These are phyloP conservation scores for Bombylius discolor DNA, from an alignment of 2,888 invertebrate genomes.

Conservation along the genomic window DNA sequence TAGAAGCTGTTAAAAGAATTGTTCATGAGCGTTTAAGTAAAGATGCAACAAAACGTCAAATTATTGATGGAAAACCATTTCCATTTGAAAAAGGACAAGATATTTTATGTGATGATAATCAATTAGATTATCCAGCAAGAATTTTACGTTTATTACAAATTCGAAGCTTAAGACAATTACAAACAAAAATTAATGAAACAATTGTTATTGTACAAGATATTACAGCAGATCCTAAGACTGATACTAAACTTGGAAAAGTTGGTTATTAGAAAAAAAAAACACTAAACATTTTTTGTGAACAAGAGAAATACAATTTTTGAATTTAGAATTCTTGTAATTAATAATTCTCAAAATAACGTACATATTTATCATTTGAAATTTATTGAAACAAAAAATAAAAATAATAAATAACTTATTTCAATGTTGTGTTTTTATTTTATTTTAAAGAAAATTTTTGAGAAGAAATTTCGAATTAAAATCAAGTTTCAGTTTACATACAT, in stretches of 20 bases:
- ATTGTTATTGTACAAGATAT: constrained; percentile 84
- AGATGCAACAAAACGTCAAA: constrained; percentile 34
- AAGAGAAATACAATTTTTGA: no score
- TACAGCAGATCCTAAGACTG: constrained; percentile 94
- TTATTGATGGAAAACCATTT: constrained; percentile 46
- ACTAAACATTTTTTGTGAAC: no score
- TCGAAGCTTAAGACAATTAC: constrained; percentile 44
- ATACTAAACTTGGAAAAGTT: constrained; percentile 86
- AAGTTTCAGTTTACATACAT: no score
- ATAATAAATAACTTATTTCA: no score
- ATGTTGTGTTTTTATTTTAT: no score
- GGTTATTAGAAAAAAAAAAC: constrained; percentile 42
- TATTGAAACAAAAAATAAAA: no score
- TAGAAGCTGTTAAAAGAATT: constrained; percentile 54
- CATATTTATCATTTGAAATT: no score
- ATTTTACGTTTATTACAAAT: constrained; percentile 62
- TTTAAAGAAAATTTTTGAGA: no score
- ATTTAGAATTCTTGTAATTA: no score
- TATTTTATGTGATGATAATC: constrained; percentile 52
- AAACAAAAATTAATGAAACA: constrained; percentile 87
- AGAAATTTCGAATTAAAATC: no score
- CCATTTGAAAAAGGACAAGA: constrained; percentile 52
- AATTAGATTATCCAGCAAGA: constrained; percentile 59
- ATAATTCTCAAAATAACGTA: no score
- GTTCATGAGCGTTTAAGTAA: constrained; percentile 46